Percentiles rank a stretch among this genome's conserved stretches.
Conservation (phyloP, 2,888 invertebrate species). For the Acronicta leporina region DNA sequence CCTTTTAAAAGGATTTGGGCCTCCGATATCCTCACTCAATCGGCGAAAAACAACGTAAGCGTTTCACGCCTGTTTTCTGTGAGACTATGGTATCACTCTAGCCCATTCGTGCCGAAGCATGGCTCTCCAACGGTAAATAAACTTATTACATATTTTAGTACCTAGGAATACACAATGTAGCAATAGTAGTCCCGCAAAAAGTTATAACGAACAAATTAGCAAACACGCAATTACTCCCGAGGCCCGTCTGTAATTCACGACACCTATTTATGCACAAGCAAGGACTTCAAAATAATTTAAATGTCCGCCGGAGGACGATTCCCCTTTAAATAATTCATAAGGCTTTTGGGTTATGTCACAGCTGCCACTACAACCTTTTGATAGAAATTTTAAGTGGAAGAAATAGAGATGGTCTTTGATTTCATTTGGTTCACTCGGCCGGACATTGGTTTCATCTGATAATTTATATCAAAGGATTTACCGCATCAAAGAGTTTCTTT, state of each 20-base stretch:
- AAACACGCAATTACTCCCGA: constrained; percentile 41
- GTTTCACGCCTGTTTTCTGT: too few species aligned
- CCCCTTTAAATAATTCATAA: constrained; percentile 83
- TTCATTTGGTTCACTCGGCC: constrained; percentile 68
- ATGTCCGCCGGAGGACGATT: constrained; percentile 76
- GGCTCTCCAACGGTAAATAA: too few species aligned
- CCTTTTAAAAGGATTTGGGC: too few species aligned
- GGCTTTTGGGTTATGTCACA: constrained; percentile 73
- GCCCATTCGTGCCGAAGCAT: too few species aligned
- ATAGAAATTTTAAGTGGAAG: constrained; percentile 58
- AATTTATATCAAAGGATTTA: constrained; percentile 66
- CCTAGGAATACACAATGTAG: constrained; percentile 15
- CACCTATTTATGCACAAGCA: constrained; percentile 78
- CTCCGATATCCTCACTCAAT: too few species aligned
- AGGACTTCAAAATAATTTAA: constrained; percentile 83
- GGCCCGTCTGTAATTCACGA: constrained; percentile 60
- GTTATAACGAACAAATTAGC: constrained; percentile 47
- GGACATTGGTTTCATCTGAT: constrained; percentile 61
- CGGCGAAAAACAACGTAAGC: too few species aligned
- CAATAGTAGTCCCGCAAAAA: constrained; percentile 42
- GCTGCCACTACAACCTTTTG: constrained; percentile 65
- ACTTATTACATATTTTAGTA: too few species aligned
- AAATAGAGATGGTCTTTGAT: constrained; percentile 69
- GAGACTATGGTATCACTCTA: too few species aligned
- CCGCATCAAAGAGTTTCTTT: constrained; percentile 51